phyloP scores from a whole-genome alignment of 2,888 invertebrate species.

The Labia minor region DNA sequence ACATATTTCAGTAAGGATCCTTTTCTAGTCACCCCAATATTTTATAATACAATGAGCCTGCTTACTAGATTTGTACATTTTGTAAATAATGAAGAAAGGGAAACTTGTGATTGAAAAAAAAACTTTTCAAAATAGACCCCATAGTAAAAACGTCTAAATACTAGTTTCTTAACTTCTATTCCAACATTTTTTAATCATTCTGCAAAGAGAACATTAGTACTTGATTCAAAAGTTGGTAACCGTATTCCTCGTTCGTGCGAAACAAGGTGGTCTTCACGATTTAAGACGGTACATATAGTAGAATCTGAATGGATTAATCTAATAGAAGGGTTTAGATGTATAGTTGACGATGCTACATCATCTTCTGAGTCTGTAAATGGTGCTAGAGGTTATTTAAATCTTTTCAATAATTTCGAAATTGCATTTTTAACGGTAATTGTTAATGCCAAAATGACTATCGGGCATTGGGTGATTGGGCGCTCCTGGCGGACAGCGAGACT shows the following conservation, averaged over 20 bases:
- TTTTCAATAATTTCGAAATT: constrained; percentile 15
- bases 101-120: too few relatives aligned
- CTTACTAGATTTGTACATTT: too few relatives aligned
- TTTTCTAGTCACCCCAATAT: too few relatives aligned
- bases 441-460: too few relatives aligned
- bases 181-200: constrained; percentile 19
- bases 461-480: too few relatives aligned
- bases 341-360: constrained; percentile 19
- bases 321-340: constrained; percentile 26
- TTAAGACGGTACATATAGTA: constrained; percentile 24
- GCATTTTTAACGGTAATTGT: not conserved
- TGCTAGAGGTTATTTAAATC: constrained; percentile 13
- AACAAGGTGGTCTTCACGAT: constrained; percentile 25
- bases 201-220: constrained; percentile 13
- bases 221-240: constrained; percentile 7
- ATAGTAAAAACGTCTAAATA: too few relatives aligned
- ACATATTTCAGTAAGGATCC: too few relatives aligned
- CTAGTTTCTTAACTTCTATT: constrained; percentile 18
- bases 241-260: constrained; percentile 17
- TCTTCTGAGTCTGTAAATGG: not conserved
- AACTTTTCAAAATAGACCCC: too few relatives aligned
- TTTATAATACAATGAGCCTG: too few relatives aligned
- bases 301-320: constrained; percentile 26
- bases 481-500: too few relatives aligned
- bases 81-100: too few relatives aligned